Conservation (phyloP, 2,797 vertebrate species). For the Alfaro cultratus region DNA sequence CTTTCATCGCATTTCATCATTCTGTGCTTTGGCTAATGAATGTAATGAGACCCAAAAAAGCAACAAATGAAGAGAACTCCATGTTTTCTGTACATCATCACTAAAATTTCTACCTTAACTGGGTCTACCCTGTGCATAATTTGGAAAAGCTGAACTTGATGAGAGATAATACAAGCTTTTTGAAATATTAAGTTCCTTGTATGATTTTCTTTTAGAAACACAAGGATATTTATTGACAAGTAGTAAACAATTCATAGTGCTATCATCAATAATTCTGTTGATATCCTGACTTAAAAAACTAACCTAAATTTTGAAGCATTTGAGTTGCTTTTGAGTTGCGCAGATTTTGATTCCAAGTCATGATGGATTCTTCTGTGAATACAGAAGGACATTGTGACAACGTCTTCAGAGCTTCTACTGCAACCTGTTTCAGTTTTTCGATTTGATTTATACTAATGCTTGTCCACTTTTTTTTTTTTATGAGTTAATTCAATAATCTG, state of each 20-base stretch:
- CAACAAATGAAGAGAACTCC: slow-evolving; percentile 56
- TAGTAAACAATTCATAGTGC: neutral
- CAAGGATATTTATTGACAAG: neutral
- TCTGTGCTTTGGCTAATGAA: slow-evolving; percentile 75
- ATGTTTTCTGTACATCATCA: slow-evolving; percentile 65
- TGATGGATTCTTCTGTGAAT: neutral
- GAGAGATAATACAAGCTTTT: slow-evolving; percentile 38
- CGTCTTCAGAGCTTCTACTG: neutral
- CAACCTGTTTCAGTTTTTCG: neutral
- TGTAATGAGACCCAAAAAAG: slow-evolving; percentile 75
- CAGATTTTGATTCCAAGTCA: neutral
- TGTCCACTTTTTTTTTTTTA: neutral
- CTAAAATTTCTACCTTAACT: slow-evolving; percentile 44
- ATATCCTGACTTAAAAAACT: neutral
- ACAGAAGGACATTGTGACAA: neutral
- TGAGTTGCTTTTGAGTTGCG: neutral
- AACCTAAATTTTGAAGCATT: neutral
- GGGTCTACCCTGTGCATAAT: slow-evolving; percentile 17
- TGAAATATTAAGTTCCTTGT: slow-evolving; percentile 2
- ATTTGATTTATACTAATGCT: neutral
- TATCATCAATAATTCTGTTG: neutral
- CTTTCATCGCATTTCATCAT: slow-evolving; percentile 85
- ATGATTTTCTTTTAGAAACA: neutral
- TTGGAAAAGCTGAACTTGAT: slow-evolving; percentile 23
- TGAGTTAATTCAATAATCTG: neutral